Evolutionary conservation across 1,140 invertebrate species (phyloP), one percentile per base, ranked within the genome.

Genomic region (Wiebesia pumilae): DNA sequence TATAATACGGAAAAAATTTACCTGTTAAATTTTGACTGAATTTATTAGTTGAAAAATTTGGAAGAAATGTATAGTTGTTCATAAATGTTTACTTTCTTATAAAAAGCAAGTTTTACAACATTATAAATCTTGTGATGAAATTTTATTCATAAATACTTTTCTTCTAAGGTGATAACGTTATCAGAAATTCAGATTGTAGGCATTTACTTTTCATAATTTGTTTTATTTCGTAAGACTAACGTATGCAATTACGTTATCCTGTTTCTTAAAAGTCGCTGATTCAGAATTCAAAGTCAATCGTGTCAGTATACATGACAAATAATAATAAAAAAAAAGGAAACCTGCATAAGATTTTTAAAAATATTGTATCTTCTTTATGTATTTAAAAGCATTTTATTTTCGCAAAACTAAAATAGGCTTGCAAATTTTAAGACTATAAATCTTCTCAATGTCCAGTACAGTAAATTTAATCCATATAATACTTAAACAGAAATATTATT

Each of bases 271-370:
- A 75, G 40, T 75, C n/a, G 6, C 9, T 43, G 38, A 75, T 75
- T 43, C 43, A 75, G 38, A 75, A 75, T 75, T 43, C 71, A 75
- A 75, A 75, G 38, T 43, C 38, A 38, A 75, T 75, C 9, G 2
- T 21, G 40, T 43, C 38, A 75, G n/a, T 43, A 1, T 43, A 27
- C 9, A 33, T 43, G 27, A 43, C 40, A 75, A 75, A n/a, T 16
- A 75, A 75, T 10, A 9, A 43, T 75, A 43, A 75, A 43, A 35
- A 30, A 12, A 69, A 6, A 30, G 0, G 0, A 69, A 69, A 69
- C 3, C 12, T 62, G 24, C 10, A 62, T 62, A 62, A 62, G 1
- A 62, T 27, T 47, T 47, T 62, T 0, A 27, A 24, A 62, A 58
- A 3, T 10, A 58, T 58, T 19, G 19, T 21, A 58, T 58, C 3